These are phyloP conservation scores for Sorex fumeus DNA, from an alignment of 2,113 vertebrate genomes.

Conservation along the genomic window DNA sequence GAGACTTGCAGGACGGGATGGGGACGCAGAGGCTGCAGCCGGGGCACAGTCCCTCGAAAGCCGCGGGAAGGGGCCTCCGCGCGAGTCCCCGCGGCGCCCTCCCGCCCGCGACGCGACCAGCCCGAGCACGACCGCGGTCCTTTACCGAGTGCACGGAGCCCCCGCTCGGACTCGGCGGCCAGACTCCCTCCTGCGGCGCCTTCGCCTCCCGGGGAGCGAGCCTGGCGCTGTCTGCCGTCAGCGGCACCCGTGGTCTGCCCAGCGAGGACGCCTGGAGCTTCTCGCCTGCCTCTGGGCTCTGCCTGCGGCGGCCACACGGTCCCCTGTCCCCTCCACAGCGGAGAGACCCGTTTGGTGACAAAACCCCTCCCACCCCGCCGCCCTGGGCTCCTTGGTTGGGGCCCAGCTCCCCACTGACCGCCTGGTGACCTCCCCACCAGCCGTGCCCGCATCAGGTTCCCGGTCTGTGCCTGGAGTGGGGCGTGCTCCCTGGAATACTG, in stretches of 20 bases:
- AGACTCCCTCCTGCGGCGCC: background rate
- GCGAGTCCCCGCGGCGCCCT: accelerated
- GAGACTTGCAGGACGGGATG: background rate
- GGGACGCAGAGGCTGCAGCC: background rate
- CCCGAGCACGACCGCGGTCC: background rate
- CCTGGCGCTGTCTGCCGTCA: background rate
- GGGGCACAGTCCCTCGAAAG: background rate
- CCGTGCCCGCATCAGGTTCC: background rate
- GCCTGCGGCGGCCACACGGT: background rate
- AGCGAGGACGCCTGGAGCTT: background rate
- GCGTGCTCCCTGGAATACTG: background rate
- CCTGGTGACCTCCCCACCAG: background rate
- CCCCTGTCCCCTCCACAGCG: background rate
- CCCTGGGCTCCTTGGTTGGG: background rate
- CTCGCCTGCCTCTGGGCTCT: background rate
- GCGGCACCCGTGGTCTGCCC: background rate
- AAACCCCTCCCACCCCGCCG: background rate
- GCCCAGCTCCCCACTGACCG: background rate
- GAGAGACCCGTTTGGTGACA: background rate
- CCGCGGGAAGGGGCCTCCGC: background rate
- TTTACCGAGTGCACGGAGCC: background rate
- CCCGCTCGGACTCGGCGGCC: background rate
- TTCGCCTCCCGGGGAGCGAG: background rate
- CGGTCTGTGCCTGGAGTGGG: background rate
- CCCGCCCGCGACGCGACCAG: accelerated